Percentiles rank a stretch among this genome's conserved stretches.
Conservation (phyloP, 2,113 vertebrate genomes). For the Rana temporaria region DNA sequence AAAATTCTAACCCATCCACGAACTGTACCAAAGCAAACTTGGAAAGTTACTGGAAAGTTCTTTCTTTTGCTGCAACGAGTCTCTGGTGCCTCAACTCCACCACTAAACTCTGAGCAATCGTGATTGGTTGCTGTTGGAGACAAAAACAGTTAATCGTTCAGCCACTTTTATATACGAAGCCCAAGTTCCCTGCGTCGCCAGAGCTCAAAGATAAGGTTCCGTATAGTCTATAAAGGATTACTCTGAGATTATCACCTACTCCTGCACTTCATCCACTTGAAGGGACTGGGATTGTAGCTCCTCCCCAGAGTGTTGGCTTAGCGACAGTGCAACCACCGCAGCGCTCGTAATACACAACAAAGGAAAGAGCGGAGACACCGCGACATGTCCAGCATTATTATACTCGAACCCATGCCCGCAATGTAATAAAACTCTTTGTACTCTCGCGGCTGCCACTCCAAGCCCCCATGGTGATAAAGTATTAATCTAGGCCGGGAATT, state of each 20-base stretch:
- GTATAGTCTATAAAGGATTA: neutral
- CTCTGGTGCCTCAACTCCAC: too few species aligned
- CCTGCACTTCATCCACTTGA: neutral
- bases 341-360: constrained; percentile 33
- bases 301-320: neutral
- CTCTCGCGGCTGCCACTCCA: constrained; percentile 13
- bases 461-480: constrained; percentile 31
- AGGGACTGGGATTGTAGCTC: neutral
- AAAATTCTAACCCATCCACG: too few species aligned
- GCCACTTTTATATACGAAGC: neutral
- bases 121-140: neutral
- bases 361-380: neutral
- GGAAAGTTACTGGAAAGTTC: too few species aligned
- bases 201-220: neutral
- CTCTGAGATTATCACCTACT: constrained; percentile 13
- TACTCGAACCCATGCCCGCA: constrained; percentile 24
- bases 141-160: neutral
- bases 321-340: neutral
- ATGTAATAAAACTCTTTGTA: constrained; percentile 42
- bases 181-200: too few species aligned
- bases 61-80: too few species aligned
- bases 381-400: neutral
- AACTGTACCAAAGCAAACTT: too few species aligned
- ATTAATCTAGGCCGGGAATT: constrained; percentile 47
- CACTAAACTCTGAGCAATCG: neutral